Evolutionary conservation across 2,888 invertebrate species (phyloP), one percentile per base, ranked within the genome.

Genomic region (Erebia palarica): DNA sequence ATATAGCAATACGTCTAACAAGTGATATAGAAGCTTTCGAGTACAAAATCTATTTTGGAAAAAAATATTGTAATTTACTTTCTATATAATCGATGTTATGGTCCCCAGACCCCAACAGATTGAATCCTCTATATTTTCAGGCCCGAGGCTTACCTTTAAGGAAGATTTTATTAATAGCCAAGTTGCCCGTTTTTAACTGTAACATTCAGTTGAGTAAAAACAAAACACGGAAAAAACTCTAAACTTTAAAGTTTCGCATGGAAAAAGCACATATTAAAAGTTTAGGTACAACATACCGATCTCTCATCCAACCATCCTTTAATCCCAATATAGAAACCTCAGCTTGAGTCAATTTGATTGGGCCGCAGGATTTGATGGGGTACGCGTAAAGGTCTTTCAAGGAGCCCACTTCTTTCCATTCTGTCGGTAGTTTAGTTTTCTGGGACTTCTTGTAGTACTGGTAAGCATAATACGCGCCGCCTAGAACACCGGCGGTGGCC

Each of bases 281-380:
- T 14, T n/a, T 11, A 7, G 8, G 2, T 4, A 0, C 18, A 49
- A 68, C 70, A 60, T 75, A 90, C 94, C 94, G 91, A 79, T 95
- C 95, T 49, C 94, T 85, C 11, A 95, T 80, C 93, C 94, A 93
- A 4, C 93, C 94, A 65, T 89, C 87, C 78, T 87, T 91, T 27
- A 95, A 79, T 0, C 95, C 95, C 21, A 95, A 78, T n/a, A 82
- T 77, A 0, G 94, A 89, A 78, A 94, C 94, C 76, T 94, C 94
- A 73, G 94, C 93, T n/a, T 85, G 84, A 53, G 86, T 90, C 71
- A 94, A 73, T 2, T 90, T 80, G 36, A 95, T 79, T 0, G 93
- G 84, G 0, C 93, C 94, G 69, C 95, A 94, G 0, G 95, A 95
- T 82, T 95, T 95, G 14, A 95, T 88, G 0, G 95, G 95, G 78